These are phyloP conservation scores for Capricornis sumatraensis DNA, from an alignment of 2,113 vertebrate genomes.

Conservation along the genomic window DNA sequence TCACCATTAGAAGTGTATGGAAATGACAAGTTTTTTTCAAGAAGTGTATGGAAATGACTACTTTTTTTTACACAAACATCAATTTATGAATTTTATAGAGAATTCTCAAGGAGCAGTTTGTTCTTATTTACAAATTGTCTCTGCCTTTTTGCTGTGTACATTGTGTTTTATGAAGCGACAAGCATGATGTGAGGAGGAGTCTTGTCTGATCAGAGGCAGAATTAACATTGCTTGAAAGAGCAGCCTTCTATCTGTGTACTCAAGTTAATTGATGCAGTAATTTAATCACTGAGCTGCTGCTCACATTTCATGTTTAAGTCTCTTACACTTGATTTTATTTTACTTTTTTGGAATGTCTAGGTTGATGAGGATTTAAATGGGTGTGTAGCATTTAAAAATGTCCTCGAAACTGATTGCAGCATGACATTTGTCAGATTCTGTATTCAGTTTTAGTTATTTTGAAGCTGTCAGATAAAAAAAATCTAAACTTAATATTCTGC, in stretches of 20 bases:
- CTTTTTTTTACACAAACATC: neutral
- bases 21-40: constrained; percentile 48
- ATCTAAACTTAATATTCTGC: constrained; percentile 66
- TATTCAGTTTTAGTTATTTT: constrained; percentile 57
- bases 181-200: neutral
- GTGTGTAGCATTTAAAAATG: constrained; percentile 62
- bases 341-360: constrained; percentile 25
- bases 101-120: constrained; percentile 27
- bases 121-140: constrained; percentile 62
- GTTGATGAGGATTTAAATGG: constrained; percentile 46
- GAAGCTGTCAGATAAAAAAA: constrained; percentile 63
- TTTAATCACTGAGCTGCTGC: constrained; percentile 44
- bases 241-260: constrained; percentile 43
- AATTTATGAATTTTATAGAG: constrained; percentile 36
- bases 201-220: constrained; percentile 27
- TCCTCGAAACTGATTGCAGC: constrained; percentile 46
- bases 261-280: constrained; percentile 60
- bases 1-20: constrained; percentile 19
- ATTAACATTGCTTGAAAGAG: constrained; percentile 51
- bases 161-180: constrained; percentile 26
- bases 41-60: constrained; percentile 41
- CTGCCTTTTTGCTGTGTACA: neutral
- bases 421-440: constrained; percentile 47
- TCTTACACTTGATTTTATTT: constrained; percentile 58
- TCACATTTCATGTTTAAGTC: constrained; percentile 59